phyloP scores from a whole-genome alignment of 2,797 vertebrate genomes.

The Allobates femoralis region DNA sequence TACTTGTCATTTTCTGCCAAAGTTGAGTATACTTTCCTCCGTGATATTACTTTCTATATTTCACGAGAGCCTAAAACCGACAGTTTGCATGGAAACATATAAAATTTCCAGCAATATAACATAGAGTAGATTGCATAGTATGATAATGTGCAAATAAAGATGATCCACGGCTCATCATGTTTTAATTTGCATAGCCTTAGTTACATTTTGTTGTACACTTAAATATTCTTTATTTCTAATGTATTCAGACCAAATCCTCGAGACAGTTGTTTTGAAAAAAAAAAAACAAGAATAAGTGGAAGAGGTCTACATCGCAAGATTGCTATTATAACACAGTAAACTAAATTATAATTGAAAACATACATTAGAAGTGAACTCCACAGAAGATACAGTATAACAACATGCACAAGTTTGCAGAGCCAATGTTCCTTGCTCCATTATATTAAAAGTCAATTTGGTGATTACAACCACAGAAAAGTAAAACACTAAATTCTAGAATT shows the following conservation, averaged over 20 bases:
- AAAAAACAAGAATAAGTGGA: neutral
- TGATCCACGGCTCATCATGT: slow-evolving; percentile 34
- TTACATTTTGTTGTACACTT: slow-evolving; percentile 33
- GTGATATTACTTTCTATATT: slow-evolving; percentile 36
- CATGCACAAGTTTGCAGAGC: neutral
- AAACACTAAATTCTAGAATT: neutral
- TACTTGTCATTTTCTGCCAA: slow-evolving; percentile 28
- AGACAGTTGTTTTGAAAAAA: neutral
- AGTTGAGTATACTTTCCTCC: slow-evolving; percentile 14
- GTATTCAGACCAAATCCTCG: neutral
- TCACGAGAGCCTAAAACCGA: slow-evolving; percentile 11
- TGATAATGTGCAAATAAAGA: slow-evolving; percentile 33
- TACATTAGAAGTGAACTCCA: neutral
- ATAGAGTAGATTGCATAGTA: slow-evolving; percentile 22
- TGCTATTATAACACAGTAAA: neutral
- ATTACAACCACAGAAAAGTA: neutral
- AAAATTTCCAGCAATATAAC: slow-evolving; percentile 31
- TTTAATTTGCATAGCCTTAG: slow-evolving; percentile 38
- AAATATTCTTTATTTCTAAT: slow-evolving; percentile 15
- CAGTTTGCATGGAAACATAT: slow-evolving; percentile 26
- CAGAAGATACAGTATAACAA: neutral
- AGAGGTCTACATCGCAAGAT: neutral
- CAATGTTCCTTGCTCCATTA: neutral
- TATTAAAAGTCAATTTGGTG: neutral
- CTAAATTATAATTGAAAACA: neutral